phyloP scores from a whole-genome alignment of 2,113 vertebrate species.

The Trogon melanurus region DNA sequence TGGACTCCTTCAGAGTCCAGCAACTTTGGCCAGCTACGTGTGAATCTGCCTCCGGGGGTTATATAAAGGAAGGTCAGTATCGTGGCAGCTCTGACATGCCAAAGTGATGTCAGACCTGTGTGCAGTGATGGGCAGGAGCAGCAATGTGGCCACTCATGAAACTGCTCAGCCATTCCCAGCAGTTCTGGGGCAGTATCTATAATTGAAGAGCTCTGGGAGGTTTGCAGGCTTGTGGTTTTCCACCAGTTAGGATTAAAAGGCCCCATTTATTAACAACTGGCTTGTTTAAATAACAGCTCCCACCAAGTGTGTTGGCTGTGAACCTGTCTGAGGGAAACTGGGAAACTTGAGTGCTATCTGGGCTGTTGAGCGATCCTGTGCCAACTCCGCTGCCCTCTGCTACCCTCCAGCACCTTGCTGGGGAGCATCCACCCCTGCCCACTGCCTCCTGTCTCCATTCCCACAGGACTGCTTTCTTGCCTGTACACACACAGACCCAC shows the following conservation, averaged over 20 bases:
- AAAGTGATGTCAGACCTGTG: neutral
- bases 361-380: neutral
- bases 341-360: neutral
- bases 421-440: neutral
- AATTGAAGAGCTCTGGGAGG: constrained; percentile 63
- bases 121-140: neutral
- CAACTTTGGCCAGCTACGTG: neutral
- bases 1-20: neutral
- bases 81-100: neutral
- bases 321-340: neutral
- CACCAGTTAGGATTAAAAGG: constrained; percentile 67
- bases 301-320: neutral
- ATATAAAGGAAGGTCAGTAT: neutral
- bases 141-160: neutral
- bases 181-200: constrained; percentile 55
- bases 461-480: neutral
- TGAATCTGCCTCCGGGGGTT: neutral
- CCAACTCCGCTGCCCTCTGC: neutral
- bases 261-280: constrained; percentile 68
- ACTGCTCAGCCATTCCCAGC: neutral
- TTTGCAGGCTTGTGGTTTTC: constrained; percentile 43
- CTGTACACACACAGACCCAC: neutral
- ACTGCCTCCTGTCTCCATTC: neutral
- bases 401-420: neutral
- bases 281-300: constrained; percentile 57